A percentile compares a stretch with the other conserved stretches of the same genome.
Conservation (phyloP, 2,113 vertebrate genomes). For the Platycercus adscitus region DNA sequence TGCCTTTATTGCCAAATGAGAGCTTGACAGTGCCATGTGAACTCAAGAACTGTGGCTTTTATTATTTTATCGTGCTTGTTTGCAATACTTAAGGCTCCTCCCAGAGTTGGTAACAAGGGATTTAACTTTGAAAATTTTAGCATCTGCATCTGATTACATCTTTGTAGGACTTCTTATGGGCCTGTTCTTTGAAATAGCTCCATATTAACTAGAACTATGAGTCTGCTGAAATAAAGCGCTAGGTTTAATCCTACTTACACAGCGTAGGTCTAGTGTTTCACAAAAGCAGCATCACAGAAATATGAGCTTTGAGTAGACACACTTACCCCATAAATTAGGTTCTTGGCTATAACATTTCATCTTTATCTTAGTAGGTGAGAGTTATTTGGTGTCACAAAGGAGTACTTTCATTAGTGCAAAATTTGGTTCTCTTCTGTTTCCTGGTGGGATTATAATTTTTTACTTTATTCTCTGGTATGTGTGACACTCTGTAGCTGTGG, state of each 20-base stretch:
- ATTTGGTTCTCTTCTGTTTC: not conserved
- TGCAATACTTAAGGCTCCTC: not conserved
- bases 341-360: constrained; percentile 3
- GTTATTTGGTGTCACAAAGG: not conserved
- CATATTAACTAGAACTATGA: not conserved
- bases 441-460: not conserved
- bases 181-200: constrained; percentile 17
- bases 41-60: not conserved
- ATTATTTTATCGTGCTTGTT: constrained; percentile 14
- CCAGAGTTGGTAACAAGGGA: not conserved
- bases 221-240: constrained; percentile 8
- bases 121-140: constrained; percentile 26
- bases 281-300: constrained; percentile 16
- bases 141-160: constrained; percentile 39
- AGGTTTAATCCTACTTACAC: not conserved
- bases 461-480: not conserved
- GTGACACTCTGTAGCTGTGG: not conserved
- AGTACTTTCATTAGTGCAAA: not conserved
- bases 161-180: not conserved
- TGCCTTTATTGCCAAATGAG: not conserved
- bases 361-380: constrained; percentile 19
- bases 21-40: not conserved
- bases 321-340: not conserved
- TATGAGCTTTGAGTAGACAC: not conserved
- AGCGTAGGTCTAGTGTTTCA: not conserved